These are phyloP conservation scores for Euzetes globulus DNA, from an alignment of 2,888 invertebrate genomes.

Conservation along the genomic window DNA sequence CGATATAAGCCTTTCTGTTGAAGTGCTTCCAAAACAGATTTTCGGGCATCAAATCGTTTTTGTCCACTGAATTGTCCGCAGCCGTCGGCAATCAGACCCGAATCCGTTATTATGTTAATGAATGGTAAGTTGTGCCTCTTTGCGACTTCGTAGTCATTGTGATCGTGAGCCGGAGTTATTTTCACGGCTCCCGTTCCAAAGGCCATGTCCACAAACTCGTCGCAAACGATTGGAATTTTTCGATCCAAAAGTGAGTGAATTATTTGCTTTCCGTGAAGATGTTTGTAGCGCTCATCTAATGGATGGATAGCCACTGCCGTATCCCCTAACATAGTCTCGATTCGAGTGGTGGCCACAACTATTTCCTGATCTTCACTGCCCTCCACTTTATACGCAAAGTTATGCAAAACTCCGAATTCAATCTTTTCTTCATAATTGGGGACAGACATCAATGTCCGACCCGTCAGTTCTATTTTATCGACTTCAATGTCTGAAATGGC, in stretches of 20 bases:
- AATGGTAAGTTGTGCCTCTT: slow-evolving; percentile 76
- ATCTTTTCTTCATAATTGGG: slow-evolving; percentile 85
- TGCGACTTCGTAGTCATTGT: slow-evolving; percentile 91
- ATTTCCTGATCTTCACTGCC: slow-evolving; percentile 47
- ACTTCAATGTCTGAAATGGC: slow-evolving; percentile 99
- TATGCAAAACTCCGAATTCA: slow-evolving; percentile 84
- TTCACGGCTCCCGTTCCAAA: slow-evolving; percentile 90
- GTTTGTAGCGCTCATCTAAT: slow-evolving; percentile 72
- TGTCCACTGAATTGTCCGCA: slow-evolving; percentile 71
- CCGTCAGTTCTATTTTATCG: slow-evolving; percentile 81
- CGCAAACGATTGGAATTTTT: slow-evolving; percentile 75
- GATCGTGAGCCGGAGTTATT: slow-evolving; percentile 96
- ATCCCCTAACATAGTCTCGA: slow-evolving; percentile 96
- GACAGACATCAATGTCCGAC: slow-evolving; percentile 73
- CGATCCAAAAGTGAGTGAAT: slow-evolving; percentile 77
- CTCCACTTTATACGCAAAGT: slow-evolving; percentile 81
- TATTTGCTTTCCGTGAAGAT: slow-evolving; percentile 70
- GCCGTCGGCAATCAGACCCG: slow-evolving; percentile 71
- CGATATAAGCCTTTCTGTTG: slow-evolving; percentile 64
- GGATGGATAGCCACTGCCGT: slow-evolving; percentile 98
- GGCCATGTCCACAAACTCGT: slow-evolving; percentile 85
- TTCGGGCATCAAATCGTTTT: slow-evolving; percentile 83
- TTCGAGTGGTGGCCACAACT: slow-evolving; percentile 85
- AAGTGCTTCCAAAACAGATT: slow-evolving; percentile 67
- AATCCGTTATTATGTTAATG: slow-evolving; percentile 81